Base-by-base conservation (phyloP, 53 echinoderm and acorn worm species). In the Holothuria leucospilota region DNA sequence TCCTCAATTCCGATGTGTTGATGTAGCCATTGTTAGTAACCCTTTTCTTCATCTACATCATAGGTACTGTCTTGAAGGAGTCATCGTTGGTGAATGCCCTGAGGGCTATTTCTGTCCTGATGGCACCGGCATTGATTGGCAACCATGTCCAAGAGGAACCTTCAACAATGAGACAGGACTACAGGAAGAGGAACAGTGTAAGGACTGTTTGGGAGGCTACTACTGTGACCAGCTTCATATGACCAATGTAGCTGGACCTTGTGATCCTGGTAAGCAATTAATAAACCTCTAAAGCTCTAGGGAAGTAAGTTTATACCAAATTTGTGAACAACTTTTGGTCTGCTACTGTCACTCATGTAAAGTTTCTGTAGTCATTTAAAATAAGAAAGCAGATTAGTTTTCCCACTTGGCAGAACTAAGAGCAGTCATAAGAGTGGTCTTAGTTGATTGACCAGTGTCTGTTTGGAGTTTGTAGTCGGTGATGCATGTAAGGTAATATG, bases 81-180 rank as follows among this genome's bases (percentile, higher is more conserved):
- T 92, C 82, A 92, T 98, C 16, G 86, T 93, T 9, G 86, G 71
- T 49, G 20, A 46, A 27, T 98, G 99, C 42, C 99, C 99, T 14
- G 90, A 92, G 87, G 99, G 99, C 41, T 95, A 92, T 87, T 98
- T 89, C 95, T 98, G 99, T 52, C 99, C 99, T 0, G 67, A 63
- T 26, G 99, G 95, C 13, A 98, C 99, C 25, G 99, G 99, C 40
- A 82, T 98, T 52, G 90, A 98, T 92, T 98, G 99, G 99, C 99
- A 98, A 68, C 88, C 99, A 0, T 98, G 99, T 77, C 99, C 98
- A 28, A 87, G 91, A 64, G 97, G 99, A 18, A 95, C 99, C 26
- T 98, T 88, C 59, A 94, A 92, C 89, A 98, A 98, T 61, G 93
- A 95, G 39, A 95, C 95, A 0, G 99, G 95, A 8, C 67, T 95